Evolutionary conservation across 2,888 invertebrate genomes (phyloP), one percentile per base, ranked within the genome.

Genomic region (Yponomeuta sedellus): DNA sequence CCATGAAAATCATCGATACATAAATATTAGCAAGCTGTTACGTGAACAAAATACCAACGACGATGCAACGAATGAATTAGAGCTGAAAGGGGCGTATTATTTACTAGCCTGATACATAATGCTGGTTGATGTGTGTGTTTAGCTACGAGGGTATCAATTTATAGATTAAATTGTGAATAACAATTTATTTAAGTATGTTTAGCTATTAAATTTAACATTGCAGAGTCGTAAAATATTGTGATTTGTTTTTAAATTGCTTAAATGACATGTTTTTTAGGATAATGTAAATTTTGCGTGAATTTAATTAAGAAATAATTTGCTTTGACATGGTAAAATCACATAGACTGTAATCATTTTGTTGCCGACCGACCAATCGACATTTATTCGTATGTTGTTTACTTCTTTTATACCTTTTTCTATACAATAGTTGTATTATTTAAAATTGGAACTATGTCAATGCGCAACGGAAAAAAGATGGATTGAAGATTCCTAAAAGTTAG

Each of bases 321-420:
- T 85, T 82, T 85, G 84, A 87, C 86, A 86, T 86, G 88, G 86
- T 87, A 84, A 78, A 83, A 76, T 74, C 79, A 80, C 77, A 79
- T 16, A 52, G 44, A 4, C 44, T 52, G 8, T 16, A 12, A 52
- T 16, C 3, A 5, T 16, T 52, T n/a, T n/a, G n/a, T n/a, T n/a
- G n/a, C n/a, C n/a, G n/a, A n/a, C n/a, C n/a, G n/a, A n/a, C n/a
- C n/a, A n/a, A n/a, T n/a, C n/a, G n/a, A n/a, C n/a, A n/a, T n/a
- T n/a, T n/a, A n/a, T n/a, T n/a, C n/a, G n/a, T n/a, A n/a, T n/a
- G n/a, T n/a, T n/a, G n/a, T n/a, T n/a, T n/a, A n/a, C n/a, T n/a
- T n/a, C n/a, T n/a, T n/a, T n/a, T n/a, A n/a, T n/a, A n/a, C n/a
- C n/a, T n/a, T n/a, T n/a, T n/a, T n/a, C n/a, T n/a, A n/a, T n/a